A percentile compares a stretch with the other conserved stretches of the same genome.
These are phyloP conservation scores for Mythimna albipuncta DNA, from an alignment of 2,888 invertebrate genomes.

Conservation along the genomic window DNA sequence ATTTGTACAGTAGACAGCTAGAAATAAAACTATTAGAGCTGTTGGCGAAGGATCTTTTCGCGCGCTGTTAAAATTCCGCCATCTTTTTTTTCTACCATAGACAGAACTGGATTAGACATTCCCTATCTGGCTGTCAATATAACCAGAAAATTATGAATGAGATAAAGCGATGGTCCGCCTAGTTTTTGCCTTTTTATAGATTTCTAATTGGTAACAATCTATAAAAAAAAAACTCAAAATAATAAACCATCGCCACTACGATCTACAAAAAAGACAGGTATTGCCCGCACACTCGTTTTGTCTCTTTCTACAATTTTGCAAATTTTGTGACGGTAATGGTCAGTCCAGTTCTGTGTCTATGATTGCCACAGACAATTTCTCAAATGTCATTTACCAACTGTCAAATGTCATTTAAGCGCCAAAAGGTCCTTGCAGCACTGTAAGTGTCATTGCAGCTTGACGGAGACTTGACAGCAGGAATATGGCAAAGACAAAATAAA, in stretches of 20 bases:
- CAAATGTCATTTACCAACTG: slow-evolving; percentile 2
- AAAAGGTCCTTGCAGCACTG: slow-evolving; percentile 10
- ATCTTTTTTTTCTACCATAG: background rate
- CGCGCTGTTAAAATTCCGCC: background rate
- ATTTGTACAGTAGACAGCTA: background rate
- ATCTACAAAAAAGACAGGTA: background rate
- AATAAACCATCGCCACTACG: background rate
- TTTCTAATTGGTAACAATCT: background rate
- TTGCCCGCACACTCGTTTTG: background rate
- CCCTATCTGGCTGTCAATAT: background rate
- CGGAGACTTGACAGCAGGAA: background rate
- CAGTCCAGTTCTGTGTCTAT: background rate
- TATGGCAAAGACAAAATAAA: background rate
- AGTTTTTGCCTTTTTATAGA: background rate
- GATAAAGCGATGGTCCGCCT: background rate
- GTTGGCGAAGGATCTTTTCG: background rate
- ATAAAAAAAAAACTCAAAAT: no score
- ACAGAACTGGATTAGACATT: background rate
- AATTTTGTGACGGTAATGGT: background rate
- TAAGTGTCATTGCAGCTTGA: slow-evolving; percentile 14
- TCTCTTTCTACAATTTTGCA: background rate
- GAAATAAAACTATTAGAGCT: slow-evolving; percentile 6
- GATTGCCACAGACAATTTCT: background rate
- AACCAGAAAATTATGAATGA: background rate
- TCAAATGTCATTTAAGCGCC: slow-evolving; percentile 9